phyloP scores from a whole-genome alignment of 2,797 vertebrate genomes.

The Galago senegalensis region DNA sequence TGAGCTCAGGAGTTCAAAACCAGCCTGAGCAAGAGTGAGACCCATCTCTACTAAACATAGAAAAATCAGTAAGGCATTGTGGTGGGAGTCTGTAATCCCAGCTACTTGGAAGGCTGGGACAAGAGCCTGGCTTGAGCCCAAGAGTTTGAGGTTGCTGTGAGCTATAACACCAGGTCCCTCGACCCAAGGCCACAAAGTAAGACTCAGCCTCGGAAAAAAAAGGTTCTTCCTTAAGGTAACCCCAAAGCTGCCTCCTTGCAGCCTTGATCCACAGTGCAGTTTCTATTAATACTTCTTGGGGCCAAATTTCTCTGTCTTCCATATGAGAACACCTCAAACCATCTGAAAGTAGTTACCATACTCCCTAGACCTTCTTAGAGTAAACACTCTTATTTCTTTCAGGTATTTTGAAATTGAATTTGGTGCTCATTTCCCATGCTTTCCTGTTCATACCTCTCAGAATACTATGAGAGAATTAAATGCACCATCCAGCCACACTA shows the following conservation, averaged over 20 bases:
- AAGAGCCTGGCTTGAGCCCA: no score
- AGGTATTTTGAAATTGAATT: slow-evolving; percentile 26
- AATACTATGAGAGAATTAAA: background rate
- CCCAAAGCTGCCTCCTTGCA: background rate
- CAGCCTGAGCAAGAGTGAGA: no score
- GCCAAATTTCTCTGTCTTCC: background rate
- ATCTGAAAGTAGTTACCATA: background rate
- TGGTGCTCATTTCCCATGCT: background rate
- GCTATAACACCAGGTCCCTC: no score
- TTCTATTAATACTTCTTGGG: slow-evolving; percentile 4
- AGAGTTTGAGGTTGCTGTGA: no score
- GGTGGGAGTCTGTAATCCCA: no score
- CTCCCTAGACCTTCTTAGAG: background rate
- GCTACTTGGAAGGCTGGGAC: no score
- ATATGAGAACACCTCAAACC: slow-evolving; percentile 2
- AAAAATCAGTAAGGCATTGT: no score
- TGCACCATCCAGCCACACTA: background rate
- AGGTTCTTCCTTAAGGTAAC: background rate
- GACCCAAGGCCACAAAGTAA: no score
- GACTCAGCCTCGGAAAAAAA: no score
- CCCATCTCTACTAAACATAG: no score
- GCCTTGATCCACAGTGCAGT: background rate
- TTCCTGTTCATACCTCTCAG: background rate
- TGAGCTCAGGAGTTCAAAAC: no score
- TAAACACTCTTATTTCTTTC: slow-evolving; percentile 22